Conservation (phyloP, 2,797 vertebrate genomes). For the Euphonia xanthogaster region DNA sequence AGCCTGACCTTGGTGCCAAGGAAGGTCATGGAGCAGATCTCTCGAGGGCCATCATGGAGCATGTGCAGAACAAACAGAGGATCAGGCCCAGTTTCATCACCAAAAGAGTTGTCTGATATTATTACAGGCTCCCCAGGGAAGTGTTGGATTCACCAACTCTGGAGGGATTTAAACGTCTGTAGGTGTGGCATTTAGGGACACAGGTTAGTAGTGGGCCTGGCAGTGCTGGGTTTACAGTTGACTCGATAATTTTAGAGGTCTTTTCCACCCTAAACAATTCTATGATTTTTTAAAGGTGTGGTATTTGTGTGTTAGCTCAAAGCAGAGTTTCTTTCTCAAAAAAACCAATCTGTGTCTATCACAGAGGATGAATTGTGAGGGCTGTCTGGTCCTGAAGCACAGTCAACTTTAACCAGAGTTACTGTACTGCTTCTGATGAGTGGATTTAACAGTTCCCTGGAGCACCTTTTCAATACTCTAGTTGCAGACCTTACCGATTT, state of each 20-base stretch:
- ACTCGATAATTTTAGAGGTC: accelerated
- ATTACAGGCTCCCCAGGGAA: background rate
- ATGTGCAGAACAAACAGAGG: background rate
- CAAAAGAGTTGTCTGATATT: background rate
- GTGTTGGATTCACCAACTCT: background rate
- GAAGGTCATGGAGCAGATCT: background rate
- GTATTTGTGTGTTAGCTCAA: background rate
- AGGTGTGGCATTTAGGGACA: background rate
- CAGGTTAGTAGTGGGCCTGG: accelerated
- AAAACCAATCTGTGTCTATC: background rate
- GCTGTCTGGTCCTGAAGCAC: background rate
- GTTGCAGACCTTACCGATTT: background rate
- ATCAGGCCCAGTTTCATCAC: background rate
- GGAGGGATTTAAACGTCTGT: background rate
- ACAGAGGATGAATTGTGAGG: background rate
- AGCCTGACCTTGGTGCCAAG: background rate
- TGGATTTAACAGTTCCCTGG: background rate
- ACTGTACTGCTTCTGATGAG: background rate
- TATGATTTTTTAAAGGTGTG: background rate
- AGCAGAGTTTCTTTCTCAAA: background rate
- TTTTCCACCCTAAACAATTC: background rate
- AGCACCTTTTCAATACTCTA: background rate
- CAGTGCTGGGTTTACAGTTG: background rate
- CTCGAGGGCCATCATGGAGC: background rate
- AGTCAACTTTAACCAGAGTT: background rate